Conservation (phyloP, 2,797 vertebrate genomes). For the Amniataba percoides region DNA sequence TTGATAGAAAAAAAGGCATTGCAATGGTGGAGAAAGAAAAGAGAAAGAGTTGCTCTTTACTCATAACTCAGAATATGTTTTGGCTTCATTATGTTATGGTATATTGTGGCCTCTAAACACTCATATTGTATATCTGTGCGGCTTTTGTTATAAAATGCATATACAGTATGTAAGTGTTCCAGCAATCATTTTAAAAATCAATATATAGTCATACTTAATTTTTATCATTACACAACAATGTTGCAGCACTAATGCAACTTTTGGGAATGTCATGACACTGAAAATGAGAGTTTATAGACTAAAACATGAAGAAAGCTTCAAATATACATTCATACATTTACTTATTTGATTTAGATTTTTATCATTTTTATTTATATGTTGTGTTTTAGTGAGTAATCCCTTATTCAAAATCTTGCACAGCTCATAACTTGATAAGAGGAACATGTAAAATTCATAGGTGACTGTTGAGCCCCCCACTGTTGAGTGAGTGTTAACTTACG, state of each 20-base stretch:
- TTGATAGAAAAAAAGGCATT: background rate
- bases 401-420: background rate
- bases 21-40: no score
- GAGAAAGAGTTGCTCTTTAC: background rate
- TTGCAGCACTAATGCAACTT: background rate
- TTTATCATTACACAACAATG: background rate
- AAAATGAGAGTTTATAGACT: background rate
- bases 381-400: no score
- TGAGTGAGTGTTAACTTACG: slow-evolving; percentile 86
- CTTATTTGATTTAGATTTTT: background rate
- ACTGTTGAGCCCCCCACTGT: no score
- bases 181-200: background rate
- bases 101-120: background rate
- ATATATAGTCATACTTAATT: background rate
- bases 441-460: background rate
- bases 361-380: no score
- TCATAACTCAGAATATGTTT: background rate
- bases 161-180: background rate
- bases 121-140: background rate
- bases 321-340: background rate
- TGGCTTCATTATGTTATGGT: background rate
- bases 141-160: background rate
- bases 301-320: background rate
- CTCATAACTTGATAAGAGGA: background rate
- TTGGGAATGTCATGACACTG: background rate